Evolutionary conservation across 2,113 vertebrate species (phyloP).

Genomic region (Peromyscus maniculatus): DNA sequence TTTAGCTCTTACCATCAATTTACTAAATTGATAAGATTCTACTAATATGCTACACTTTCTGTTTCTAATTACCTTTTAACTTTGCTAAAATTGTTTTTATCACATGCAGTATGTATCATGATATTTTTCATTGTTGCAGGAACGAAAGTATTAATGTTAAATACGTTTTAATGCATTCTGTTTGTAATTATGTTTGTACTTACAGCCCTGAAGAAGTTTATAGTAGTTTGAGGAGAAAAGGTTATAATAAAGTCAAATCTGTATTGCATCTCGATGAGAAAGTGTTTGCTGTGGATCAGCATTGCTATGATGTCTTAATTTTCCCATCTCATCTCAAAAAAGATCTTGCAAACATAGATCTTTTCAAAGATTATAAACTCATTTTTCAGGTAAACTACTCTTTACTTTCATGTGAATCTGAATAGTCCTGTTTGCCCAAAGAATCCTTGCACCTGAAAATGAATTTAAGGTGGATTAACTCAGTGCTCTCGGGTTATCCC

Average conservation of each 20-base stretch:
- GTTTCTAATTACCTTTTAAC: conserved; percentile 28
- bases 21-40: not conserved
- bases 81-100: conserved; percentile 61
- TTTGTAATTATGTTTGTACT: conserved; percentile 74
- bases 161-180: conserved; percentile 14
- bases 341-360: conserved; percentile 88
- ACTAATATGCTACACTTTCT: conserved; percentile 50
- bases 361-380: conserved; percentile 90
- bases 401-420: conserved; percentile 45
- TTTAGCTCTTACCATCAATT: conserved; percentile 48
- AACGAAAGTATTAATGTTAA: conserved; percentile 34
- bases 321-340: conserved; percentile 91
- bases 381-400: conserved; percentile 92
- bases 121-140: conserved; percentile 40
- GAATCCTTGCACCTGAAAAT: conserved; percentile 2
- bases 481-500: not conserved
- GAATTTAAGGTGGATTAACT: not conserved
- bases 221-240: conserved; percentile 86
- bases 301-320: conserved; percentile 91
- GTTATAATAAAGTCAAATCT: conserved; percentile 90
- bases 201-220: conserved; percentile 91
- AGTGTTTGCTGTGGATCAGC: conserved; percentile 91
- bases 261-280: conserved; percentile 85
- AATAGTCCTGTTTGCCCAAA: conserved; percentile 15
- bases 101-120: conserved; percentile 8